phyloP scores from a whole-genome alignment of 2,113 vertebrate genomes.

The Fulmarus glacialis region DNA sequence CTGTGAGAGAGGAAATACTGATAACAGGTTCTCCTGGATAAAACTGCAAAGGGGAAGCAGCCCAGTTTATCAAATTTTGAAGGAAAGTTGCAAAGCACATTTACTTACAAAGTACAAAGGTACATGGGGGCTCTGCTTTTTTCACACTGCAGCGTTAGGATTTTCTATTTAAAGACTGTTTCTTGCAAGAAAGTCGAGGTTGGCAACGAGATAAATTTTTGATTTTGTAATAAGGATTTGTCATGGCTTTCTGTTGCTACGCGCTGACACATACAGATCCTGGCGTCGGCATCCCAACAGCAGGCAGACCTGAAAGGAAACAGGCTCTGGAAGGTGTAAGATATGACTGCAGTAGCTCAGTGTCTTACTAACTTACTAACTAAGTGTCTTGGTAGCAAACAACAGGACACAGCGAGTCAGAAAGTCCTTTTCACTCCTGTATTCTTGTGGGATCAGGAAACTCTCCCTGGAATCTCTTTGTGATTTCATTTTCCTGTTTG shows the following conservation, averaged over 20 bases:
- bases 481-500: background rate
- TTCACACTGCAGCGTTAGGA: background rate
- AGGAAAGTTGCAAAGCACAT: background rate
- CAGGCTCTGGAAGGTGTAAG: background rate
- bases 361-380: background rate
- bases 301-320: background rate
- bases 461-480: background rate
- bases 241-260: background rate
- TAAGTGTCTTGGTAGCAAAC: background rate
- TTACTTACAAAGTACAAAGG: background rate
- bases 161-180: background rate
- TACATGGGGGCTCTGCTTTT: background rate
- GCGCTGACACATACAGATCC: background rate
- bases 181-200: background rate
- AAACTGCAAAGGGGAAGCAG: background rate
- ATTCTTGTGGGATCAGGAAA: background rate
- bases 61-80: background rate
- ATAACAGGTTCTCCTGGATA: background rate
- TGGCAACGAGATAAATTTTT: background rate
- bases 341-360: background rate
- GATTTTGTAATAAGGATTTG: background rate
- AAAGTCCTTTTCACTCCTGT: background rate
- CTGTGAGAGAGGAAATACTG: background rate
- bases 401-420: background rate
- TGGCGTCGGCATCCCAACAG: background rate